Base-by-base conservation (phyloP, 2,797 vertebrate genomes). In the Trachops cirrhosus region DNA sequence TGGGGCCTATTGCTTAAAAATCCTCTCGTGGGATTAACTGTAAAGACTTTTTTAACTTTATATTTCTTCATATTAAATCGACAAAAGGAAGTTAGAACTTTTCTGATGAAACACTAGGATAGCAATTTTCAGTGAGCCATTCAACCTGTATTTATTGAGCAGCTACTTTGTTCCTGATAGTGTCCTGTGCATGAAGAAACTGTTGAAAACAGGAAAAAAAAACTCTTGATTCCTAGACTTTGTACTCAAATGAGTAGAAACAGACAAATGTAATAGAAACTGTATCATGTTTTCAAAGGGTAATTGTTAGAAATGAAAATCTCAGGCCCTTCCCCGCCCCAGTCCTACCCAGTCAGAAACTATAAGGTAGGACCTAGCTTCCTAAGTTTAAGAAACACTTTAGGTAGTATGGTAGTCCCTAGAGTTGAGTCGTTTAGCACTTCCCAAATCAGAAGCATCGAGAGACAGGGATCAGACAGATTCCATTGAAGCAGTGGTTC, bases 141-240 rank as follows among this genome's bases (percentile, higher is more conserved):
- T 92, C 73, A 74, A 2, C 46, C 44, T 92, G 21, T 83, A 54
- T 68, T 96, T 87, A 46, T 24, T 86, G 89, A 96, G 52, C n/a
- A 91, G 50, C 74, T 85, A 22, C 54, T 91, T 0, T 83, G 39
- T 91, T 26, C 77, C 54, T 90, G 26, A 22, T 37, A 16, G 2
- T 91, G 26, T 90, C 59, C 37, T 74, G 88, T 96, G n/a, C 39
- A 18, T 67, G 29, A 82, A 54, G 24, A 92, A 62, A 86, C 3
- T 44, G 19, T 64, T 83, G 34, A 59, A 95, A 62, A 71, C 5
- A 48, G 48, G 6, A 5, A 14, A 19, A 10, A 15, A 32, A 21
- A 54, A 24, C 19, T 16, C 6, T 26, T 54, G 48, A 62, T n/a
- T 91, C 86, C 32, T 19, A 18, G 46, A 86, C 15, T 95, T 93